These are phyloP conservation scores for Acipenser ruthenus DNA, from an alignment of 2,797 vertebrate species.

Conservation along the genomic window DNA sequence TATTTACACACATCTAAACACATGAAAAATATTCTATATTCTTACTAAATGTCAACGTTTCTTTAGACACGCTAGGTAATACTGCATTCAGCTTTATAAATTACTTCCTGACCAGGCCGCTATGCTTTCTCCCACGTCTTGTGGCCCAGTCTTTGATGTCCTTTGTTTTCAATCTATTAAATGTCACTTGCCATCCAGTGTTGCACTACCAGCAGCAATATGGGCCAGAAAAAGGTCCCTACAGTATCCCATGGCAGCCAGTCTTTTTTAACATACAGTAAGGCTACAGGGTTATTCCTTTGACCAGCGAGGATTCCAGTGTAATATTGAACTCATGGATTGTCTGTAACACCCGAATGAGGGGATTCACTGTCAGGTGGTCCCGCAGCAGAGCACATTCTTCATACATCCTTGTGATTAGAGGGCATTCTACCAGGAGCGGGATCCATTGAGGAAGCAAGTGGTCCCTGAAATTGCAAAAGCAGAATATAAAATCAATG, in stretches of 20 bases:
- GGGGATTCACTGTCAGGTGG: slow-evolving; percentile 70
- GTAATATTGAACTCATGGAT: slow-evolving; percentile 85
- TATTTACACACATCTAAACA: slow-evolving; percentile 69
- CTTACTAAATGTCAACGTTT: slow-evolving; percentile 60
- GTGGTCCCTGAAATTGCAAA: slow-evolving; percentile 66
- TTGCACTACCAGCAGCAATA: slow-evolving; percentile 24
- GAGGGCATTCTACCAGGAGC: slow-evolving; percentile 74
- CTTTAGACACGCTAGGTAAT: slow-evolving; percentile 56
- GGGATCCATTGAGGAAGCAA: slow-evolving; percentile 88
- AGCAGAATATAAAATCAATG: neutral
- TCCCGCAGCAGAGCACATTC: slow-evolving; percentile 84
- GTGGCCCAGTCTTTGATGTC: neutral
- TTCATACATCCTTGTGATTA: slow-evolving; percentile 79
- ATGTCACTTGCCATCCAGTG: slow-evolving; percentile 28
- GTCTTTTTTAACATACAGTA: neutral
- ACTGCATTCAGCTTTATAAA: slow-evolving; percentile 43
- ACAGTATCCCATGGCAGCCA: neutral
- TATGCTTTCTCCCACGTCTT: neutral
- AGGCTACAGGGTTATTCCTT: slow-evolving; percentile 86
- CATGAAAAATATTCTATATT: slow-evolving; percentile 72
- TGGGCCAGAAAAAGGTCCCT: slow-evolving; percentile 1
- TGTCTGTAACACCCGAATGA: slow-evolving; percentile 80
- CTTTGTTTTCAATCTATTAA: slow-evolving; percentile 2
- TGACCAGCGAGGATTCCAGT: slow-evolving; percentile 84
- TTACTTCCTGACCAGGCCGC: slow-evolving; percentile 31